A percentile compares a stretch with the other conserved stretches of the same genome.
These are phyloP conservation scores for Nanorana parkeri DNA, from an alignment of 2,113 vertebrate species.

Conservation along the genomic window DNA sequence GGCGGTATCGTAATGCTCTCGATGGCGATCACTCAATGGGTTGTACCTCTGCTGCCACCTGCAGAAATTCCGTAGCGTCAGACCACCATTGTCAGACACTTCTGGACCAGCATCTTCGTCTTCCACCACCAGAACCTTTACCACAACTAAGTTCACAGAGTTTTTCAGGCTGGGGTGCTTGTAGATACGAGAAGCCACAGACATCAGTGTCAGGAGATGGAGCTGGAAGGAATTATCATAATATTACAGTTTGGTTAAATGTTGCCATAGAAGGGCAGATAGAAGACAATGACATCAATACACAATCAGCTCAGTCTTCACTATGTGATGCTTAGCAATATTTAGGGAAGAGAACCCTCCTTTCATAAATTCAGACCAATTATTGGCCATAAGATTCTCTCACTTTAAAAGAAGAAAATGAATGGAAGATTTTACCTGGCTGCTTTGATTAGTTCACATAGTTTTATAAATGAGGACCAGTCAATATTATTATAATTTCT, in stretches of 20 bases:
- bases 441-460: no score
- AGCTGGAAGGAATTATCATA: slow-evolving; percentile 70
- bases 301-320: no score
- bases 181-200: slow-evolving; percentile 88
- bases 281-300: no score
- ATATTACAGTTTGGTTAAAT: background rate
- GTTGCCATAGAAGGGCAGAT: no score
- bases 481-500: no score
- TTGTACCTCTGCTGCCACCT: slow-evolving; percentile 93
- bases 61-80: slow-evolving; percentile 93
- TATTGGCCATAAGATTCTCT: no score
- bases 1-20: slow-evolving; percentile 92
- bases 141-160: slow-evolving; percentile 86
- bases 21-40: slow-evolving; percentile 83
- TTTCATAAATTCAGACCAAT: no score
- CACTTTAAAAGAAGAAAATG: no score
- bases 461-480: no score
- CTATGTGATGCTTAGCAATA: no score
- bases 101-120: slow-evolving; percentile 78
- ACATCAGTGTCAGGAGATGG: slow-evolving; percentile 89
- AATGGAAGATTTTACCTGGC: no score
- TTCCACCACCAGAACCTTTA: slow-evolving; percentile 89
- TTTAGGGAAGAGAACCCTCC: no score
- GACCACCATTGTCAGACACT: slow-evolving; percentile 85
- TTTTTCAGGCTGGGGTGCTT: slow-evolving; percentile 94